phyloP scores from a whole-genome alignment of 2,888 invertebrate species.

The Acleris holmiana region DNA sequence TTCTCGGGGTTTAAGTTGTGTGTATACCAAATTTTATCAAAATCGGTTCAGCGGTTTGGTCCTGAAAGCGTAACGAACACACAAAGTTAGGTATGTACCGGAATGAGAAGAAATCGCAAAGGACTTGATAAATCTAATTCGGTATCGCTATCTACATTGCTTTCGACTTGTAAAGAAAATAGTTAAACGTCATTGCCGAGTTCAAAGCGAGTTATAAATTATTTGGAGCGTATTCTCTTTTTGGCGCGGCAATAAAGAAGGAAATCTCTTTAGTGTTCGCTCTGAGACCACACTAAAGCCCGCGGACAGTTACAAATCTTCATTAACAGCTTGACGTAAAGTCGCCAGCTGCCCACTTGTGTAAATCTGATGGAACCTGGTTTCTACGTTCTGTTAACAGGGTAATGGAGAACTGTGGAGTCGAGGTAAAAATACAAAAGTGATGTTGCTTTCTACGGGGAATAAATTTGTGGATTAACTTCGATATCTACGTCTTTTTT shows the following conservation, averaged over 20 bases:
- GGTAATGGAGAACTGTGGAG: conserved; percentile 41
- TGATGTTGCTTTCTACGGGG: too few relatives aligned
- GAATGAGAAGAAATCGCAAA: conserved; percentile 43
- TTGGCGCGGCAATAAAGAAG: conserved; percentile 60
- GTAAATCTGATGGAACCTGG: conserved; percentile 63
- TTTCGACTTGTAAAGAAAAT: conserved; percentile 51
- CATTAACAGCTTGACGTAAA: conserved; percentile 76
- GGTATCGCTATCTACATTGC: conserved; percentile 46
- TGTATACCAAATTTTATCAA: too few relatives aligned
- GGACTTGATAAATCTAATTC: conserved; percentile 55
- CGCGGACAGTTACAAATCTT: conserved; percentile 73
- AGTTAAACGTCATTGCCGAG: conserved; percentile 54
- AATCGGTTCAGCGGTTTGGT: too few relatives aligned
- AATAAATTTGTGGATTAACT: too few relatives aligned
- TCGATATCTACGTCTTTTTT: too few relatives aligned
- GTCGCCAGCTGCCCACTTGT: conserved; percentile 63
- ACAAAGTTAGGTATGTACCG: too few relatives aligned
- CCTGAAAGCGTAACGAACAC: too few relatives aligned
- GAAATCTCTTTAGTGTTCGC: conserved; percentile 58
- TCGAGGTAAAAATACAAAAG: conserved; percentile 13
- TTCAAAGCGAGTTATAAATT: conserved; percentile 72
- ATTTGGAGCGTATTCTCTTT: conserved; percentile 56
- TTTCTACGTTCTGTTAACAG: conserved; percentile 49
- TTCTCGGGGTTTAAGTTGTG: too few relatives aligned
- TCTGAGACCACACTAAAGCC: conserved; percentile 64